phyloP scores from a whole-genome alignment of 2,113 vertebrate species.

The Bufo bufo region DNA sequence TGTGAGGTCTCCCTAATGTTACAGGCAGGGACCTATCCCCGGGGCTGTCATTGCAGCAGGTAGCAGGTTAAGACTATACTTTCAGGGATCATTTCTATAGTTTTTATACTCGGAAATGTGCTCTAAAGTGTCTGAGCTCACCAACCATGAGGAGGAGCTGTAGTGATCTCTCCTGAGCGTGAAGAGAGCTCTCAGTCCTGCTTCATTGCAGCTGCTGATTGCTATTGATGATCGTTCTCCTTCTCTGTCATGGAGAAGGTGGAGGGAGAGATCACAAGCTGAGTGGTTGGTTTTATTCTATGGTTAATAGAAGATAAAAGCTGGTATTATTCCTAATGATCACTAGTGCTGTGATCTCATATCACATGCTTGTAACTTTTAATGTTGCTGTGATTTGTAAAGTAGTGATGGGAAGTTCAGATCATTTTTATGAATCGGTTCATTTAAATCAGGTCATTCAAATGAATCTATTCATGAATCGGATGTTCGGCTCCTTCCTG shows the following conservation, averaged over 20 bases:
- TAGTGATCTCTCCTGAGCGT: constrained; percentile 35
- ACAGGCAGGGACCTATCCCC: neutral
- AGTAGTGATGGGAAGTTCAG: too few relatives aligned
- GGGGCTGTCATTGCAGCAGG: neutral
- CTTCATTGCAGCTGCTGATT: accelerated
- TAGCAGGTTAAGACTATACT: neutral
- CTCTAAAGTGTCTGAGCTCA: constrained; percentile 55
- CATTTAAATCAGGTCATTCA: too few relatives aligned
- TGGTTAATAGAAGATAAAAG: neutral
- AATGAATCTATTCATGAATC: too few relatives aligned
- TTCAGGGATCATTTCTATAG: constrained; percentile 23
- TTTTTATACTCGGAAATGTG: constrained; percentile 40
- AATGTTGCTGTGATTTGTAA: too few relatives aligned
- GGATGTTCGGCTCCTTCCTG: too few relatives aligned
- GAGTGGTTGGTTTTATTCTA: neutral
- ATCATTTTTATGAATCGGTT: too few relatives aligned
- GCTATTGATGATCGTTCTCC: constrained; percentile 62
- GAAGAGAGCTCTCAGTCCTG: accelerated
- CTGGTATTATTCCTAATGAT: too few relatives aligned
- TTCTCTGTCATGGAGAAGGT: accelerated
- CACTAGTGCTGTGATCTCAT: too few relatives aligned
- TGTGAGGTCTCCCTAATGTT: neutral
- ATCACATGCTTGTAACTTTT: too few relatives aligned
- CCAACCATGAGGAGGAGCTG: constrained; percentile 35
- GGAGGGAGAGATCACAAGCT: constrained; percentile 45